Evolutionary conservation across 92 coral and sea anemone genomes (phyloP).

Genomic region (Parazoanthus darwini): DNA sequence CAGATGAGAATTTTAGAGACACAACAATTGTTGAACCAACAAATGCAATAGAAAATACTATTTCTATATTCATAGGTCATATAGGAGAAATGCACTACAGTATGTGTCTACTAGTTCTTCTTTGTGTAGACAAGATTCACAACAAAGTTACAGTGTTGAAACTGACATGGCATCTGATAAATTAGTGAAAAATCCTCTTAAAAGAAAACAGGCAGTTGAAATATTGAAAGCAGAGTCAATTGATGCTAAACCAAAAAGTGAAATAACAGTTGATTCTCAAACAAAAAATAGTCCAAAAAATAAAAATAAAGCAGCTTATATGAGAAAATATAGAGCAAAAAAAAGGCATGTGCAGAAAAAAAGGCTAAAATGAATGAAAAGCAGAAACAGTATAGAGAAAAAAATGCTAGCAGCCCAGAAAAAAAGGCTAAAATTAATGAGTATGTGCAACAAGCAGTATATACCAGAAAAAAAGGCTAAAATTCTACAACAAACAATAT

Average conservation of each 20-base stretch:
- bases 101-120: no score
- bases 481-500: conserved; percentile 2
- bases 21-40: conserved; percentile 13
- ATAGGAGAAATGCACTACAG: conserved; percentile 6
- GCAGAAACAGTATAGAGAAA: conserved; percentile 1
- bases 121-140: conserved; percentile 14
- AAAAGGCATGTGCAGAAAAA: neutral
- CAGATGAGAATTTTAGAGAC: conserved; percentile 30
- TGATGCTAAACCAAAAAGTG: conserved; percentile 17
- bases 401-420: neutral
- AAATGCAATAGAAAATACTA: neutral
- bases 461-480: neutral
- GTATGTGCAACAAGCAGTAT: neutral
- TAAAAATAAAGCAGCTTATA: conserved; percentile 17
- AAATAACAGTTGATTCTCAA: conserved; percentile 17
- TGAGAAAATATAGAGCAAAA: conserved; percentile 2
- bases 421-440: conserved; percentile 3
- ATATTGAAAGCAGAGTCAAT: neutral
- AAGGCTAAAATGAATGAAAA: neutral
- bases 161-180: conserved; percentile 7
- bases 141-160: conserved; percentile 9
- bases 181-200: conserved; percentile 8
- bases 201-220: conserved; percentile 8
- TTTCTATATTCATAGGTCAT: conserved; percentile 1
- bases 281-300: conserved; percentile 15